Conservation (phyloP, 2,113 vertebrate genomes). For the Cricetomys ansorgei region DNA sequence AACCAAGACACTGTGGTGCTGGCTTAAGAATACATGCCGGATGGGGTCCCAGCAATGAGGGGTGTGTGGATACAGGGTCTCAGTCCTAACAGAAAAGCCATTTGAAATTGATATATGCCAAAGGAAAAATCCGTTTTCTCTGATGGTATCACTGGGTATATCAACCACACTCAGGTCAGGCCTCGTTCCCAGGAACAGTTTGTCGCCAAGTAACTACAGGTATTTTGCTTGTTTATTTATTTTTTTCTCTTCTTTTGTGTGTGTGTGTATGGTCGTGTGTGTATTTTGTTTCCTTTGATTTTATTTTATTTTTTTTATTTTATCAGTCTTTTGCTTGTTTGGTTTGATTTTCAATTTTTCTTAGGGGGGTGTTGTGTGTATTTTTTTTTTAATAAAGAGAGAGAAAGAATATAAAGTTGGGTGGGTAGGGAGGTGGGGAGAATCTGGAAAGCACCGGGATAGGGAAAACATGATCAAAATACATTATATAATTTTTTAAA, state of each 20-base stretch:
- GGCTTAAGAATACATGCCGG: background rate
- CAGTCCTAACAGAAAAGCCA: background rate
- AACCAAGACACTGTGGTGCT: background rate
- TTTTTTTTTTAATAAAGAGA: background rate
- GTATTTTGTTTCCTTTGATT: background rate
- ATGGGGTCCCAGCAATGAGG: no score
- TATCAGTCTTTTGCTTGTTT: background rate
- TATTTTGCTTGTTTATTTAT: no score
- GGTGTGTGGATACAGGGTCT: background rate
- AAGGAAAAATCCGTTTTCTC: background rate
- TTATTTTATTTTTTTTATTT: background rate
- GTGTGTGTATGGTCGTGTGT: background rate
- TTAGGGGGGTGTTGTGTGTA: background rate
- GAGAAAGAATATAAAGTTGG: background rate
- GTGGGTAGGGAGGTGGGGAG: background rate
- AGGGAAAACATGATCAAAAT: background rate
- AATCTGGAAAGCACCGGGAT: background rate
- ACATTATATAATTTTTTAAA: background rate
- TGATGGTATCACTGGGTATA: no score
- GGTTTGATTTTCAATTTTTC: background rate
- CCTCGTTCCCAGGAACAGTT: background rate
- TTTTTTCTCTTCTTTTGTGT: no score
- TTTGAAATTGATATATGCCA: background rate
- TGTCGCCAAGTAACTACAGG: no score
- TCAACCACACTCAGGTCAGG: background rate